phyloP scores from a whole-genome alignment of 2,888 invertebrate species.

The Acanthosoma haemorrhoidale region DNA sequence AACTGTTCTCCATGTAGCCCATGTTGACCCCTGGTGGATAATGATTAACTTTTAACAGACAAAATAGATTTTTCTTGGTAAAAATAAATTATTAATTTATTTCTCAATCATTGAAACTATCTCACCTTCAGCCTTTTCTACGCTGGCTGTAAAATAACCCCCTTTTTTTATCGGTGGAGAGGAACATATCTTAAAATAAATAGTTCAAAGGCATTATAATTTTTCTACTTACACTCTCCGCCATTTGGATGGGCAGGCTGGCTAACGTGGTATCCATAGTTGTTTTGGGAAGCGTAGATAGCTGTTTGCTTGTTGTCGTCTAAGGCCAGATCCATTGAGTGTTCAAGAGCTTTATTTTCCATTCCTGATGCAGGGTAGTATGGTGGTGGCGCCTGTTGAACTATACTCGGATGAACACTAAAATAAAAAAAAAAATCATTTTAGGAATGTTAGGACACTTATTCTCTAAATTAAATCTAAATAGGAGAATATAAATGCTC shows the following conservation, averaged over 20 bases:
- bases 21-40: conserved; percentile 68
- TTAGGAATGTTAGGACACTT: neutral
- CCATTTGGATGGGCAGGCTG: conserved; percentile 62
- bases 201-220: neutral
- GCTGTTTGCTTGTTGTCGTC: conserved; percentile 77
- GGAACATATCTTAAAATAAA: conserved; percentile 1
- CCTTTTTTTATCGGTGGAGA: conserved; percentile 24
- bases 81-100: conserved; percentile 31
- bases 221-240: conserved; percentile 65
- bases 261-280: conserved; percentile 75
- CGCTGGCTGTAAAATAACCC: conserved; percentile 36
- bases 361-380: conserved; percentile 82
- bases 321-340: conserved; percentile 78
- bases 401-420: conserved; percentile 71
- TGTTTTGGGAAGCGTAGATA: conserved; percentile 76
- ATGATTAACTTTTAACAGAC: conserved; percentile 17
- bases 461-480: neutral
- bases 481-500: neutral
- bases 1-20: conserved; percentile 87
- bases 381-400: conserved; percentile 79
- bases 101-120: neutral
- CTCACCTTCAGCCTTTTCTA: conserved; percentile 39
- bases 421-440: conserved; percentile 32
- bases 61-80: neutral
- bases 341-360: conserved; percentile 88